Base-by-base conservation (phyloP, 1,140 invertebrate species). In the Heliconius hermathena region DNA sequence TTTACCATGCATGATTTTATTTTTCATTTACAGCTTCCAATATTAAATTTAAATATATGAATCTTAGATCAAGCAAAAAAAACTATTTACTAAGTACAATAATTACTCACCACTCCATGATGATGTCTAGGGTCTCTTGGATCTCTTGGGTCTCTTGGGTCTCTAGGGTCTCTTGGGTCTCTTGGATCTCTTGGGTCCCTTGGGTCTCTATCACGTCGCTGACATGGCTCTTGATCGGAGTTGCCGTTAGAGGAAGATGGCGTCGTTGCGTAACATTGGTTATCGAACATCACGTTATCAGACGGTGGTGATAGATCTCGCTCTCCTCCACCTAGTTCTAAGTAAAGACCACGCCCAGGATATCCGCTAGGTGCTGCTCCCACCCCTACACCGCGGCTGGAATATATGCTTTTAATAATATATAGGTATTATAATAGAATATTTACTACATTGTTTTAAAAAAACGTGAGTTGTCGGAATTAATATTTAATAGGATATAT, bases 181-280 rank as follows among this genome's bases (percentile, higher is more conserved):
- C 41, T 46, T 16, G 41, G 41, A 11, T 46, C 41, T 13, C 41
- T 46, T 3, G 41, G 41, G 11, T 46, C 41, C 57, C 84, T 93
- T 1, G 80, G 81, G 38, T 86, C 85, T 33, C 83, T 71, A 36
- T 95, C 93, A 20, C 95, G 93, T n/a, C 96, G 95, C 83, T 97
- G 96, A 54, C 96, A 96, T 18, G 95, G 95, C 90, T 98, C 97
- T 94, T 97, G 97, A 90, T 98, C 97, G 54, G 97, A 98, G 94
- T 98, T 98, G 54, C 97, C 97, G 85, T 98, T 98, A 87, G 97
- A 98, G 36, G 98, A 98, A 84, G 97, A 98, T 22, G 98, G 98
- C 49, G 98, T 98, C 18, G 98, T 98, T 20, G 98, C 98, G 95
- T 98, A 99, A 95, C 98, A 98, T 88, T 98, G 97, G 95, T 98